A percentile compares a stretch with the other conserved stretches of the same genome.
Evolutionary conservation across 2,797 vertebrate genomes (phyloP).

Genomic region (Hemibagrus guttatus): DNA sequence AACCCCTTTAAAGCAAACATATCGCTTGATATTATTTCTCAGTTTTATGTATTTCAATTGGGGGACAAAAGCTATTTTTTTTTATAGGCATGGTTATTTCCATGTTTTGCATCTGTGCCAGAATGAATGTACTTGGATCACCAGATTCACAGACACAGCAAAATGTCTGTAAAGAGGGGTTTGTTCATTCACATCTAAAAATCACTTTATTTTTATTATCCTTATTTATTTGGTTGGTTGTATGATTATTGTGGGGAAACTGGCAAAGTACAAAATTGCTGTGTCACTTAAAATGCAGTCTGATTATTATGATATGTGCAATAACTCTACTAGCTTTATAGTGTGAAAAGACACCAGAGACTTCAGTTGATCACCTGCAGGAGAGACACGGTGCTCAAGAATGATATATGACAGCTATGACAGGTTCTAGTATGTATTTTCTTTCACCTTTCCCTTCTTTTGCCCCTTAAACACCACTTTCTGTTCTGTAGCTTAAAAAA

Average conservation of each 20-base stretch:
- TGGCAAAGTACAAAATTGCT: background rate
- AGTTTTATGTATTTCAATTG: background rate
- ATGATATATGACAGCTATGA: background rate
- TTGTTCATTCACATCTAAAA: background rate
- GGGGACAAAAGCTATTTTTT: background rate
- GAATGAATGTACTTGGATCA: background rate
- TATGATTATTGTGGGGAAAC: background rate
- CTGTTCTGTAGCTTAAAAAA: background rate
- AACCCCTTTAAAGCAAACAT: background rate
- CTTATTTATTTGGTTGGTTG: background rate
- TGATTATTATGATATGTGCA: background rate
- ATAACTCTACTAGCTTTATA: background rate
- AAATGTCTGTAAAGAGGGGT: background rate
- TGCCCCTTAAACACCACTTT: background rate
- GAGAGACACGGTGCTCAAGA: background rate
- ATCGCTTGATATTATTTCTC: background rate
- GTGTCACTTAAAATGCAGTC: background rate
- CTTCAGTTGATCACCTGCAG: background rate
- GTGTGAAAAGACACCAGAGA: background rate
- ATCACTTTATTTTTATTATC: background rate
- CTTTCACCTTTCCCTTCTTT: background rate
- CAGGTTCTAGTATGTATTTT: background rate
- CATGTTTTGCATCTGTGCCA: background rate
- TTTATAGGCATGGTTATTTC: background rate
- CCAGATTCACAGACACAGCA: background rate